Evolutionary conservation across 2,888 invertebrate genomes (phyloP), one percentile per base, ranked within the genome.

Genomic region (Apamea sordens): DNA sequence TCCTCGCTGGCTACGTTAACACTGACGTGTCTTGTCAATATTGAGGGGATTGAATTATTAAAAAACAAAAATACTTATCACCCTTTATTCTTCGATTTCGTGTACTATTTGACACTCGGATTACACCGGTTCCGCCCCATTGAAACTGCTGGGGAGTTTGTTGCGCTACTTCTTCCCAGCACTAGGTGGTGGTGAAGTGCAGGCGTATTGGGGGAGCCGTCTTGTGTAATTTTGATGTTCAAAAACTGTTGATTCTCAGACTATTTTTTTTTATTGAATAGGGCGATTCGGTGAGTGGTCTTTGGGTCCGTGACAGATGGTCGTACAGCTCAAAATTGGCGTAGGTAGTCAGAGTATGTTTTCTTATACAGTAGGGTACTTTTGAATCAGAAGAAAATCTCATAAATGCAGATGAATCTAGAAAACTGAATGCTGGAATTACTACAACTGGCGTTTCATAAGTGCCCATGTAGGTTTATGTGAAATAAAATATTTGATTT

Each of bases 1-100:
- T 41, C 11, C 13, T 47, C 21, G 10, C 65, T 67, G 84, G 87
- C 64, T n/a, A n/a, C 8, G 53, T 41, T 36, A 67, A 24, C 11
- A 71, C 69, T 83, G 87, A 84, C 83, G 83, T 84, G 83, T 73
- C 84, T 67, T 15, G 32, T 67, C n/a, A 86, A 83, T 71, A 83
- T 64, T 47, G 18, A 41, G 18, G 47, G 72, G 71, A 6, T 13
- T 10, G 44, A 75, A 81, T 63, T 77, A 32, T 65, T 59, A 44
- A 85, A 59, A 47, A 44, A 64, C n/a, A 18, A 0, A 67, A 59
- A 67, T n/a, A 24, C 41, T 4, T 7, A n/a, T 73, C 56, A 65
- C 56, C 50, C 47, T 32, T 76, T 44, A 18, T 80, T 59, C 28
- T 6, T 41, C 6, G 13, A 65, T 41, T 18, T 47, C 24, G 44